Conservation (phyloP, 2,888 invertebrate genomes). For the Lobophora halterata region DNA sequence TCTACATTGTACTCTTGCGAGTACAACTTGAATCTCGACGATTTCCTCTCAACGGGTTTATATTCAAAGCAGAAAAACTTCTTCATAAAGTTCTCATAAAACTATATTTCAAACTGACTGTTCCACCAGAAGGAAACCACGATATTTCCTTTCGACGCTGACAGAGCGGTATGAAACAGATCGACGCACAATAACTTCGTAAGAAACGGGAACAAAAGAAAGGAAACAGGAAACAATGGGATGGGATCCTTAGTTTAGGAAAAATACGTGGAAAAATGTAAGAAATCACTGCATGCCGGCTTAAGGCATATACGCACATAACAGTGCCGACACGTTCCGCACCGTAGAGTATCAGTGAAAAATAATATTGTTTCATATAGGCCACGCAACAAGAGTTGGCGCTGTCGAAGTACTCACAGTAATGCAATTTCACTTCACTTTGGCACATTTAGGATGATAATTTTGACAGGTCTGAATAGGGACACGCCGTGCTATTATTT, state of each 20-base stretch:
- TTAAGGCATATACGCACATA: too few species aligned
- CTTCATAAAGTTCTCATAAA: conserved; percentile 30
- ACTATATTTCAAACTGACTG: conserved; percentile 30
- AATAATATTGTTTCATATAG: too few species aligned
- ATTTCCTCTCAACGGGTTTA: conserved; percentile 27
- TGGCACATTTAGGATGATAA: too few species aligned
- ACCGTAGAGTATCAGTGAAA: too few species aligned
- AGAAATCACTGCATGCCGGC: conserved; percentile 44
- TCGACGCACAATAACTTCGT: conserved; percentile 27
- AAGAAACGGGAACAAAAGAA: conserved; percentile 22
- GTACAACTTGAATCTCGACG: conserved; percentile 24
- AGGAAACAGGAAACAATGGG: conserved; percentile 16
- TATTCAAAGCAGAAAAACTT: conserved; percentile 31
- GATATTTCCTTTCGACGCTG: conserved; percentile 29
- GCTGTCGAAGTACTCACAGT: too few species aligned
- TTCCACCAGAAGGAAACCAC: conserved; percentile 27
- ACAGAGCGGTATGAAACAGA: conserved; percentile 19
- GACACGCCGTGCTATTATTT: too few species aligned
- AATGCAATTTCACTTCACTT: too few species aligned
- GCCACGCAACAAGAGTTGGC: too few species aligned
- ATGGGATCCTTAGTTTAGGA: conserved; percentile 9
- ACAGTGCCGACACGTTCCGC: too few species aligned
- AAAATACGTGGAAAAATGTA: conserved; percentile 4
- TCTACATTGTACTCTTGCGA: conserved; percentile 16
- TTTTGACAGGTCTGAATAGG: too few species aligned